Evolutionary conservation across 2,797 vertebrate species (phyloP), one percentile per base, ranked within the genome.

Genomic region (Acanthis flammea): DNA sequence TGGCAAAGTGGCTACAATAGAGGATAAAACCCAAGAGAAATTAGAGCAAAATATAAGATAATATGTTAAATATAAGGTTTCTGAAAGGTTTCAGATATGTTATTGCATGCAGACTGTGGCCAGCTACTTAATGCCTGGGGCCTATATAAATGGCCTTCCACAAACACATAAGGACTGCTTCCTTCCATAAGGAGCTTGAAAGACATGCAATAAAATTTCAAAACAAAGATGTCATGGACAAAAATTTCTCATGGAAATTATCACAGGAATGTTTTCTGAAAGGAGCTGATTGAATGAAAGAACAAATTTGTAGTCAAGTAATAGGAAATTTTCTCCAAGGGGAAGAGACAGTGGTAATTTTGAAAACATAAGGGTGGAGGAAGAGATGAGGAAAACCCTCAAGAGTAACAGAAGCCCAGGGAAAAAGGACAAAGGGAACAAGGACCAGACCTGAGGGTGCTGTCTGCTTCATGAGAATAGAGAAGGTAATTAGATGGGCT

Each of bases 141-240:
- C 65, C 75, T 30, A 54, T 1, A 77, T 23, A 91, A 94, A 78
- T 10, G 24, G 75, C 51, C 58, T 80, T 92, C 75, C 88, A 77
- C 73, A 95, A 91, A 62, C 73, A 78, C 10, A 0, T 22, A 88
- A 90, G 30, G 63, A 91, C 33, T 57, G 48, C 6, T 35, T 93
- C 45, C 55, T 94, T 94, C 79, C 70, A 50, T 7, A 48, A 60
- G 7, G 31, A 93, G 86, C 76, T 91, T 82, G 33, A 94, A 95
- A 95, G 87, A 84, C 90, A 73, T 7, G 66, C 66, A 94, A 30
- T 70, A 67, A 30, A 92, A 95, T 57, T 86, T 94, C 79, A 96
- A 92, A 92, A 66, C 0, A 45, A 86, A 73, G 76, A 84, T 44
- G 70, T 41, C 79, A 92, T 28, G 30, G 60, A 50, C 41, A 76